Evolutionary conservation across 2,888 invertebrate genomes (phyloP).

Genomic region (Chorisops tibialis): DNA sequence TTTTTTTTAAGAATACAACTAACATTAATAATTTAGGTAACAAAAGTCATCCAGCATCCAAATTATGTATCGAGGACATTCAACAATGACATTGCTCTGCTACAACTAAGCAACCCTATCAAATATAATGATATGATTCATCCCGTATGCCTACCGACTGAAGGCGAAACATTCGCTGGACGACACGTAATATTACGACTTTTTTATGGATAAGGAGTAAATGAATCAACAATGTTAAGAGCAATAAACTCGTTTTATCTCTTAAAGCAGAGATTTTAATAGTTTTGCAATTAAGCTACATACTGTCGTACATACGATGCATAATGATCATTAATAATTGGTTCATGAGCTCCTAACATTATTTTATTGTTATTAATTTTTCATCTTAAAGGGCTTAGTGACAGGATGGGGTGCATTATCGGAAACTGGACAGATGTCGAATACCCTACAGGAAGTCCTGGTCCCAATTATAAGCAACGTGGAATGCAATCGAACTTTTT

Average conservation of each 20-base stretch:
- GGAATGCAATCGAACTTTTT: conserved; percentile 48
- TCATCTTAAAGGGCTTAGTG: conserved; percentile 56
- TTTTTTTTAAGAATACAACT: neutral
- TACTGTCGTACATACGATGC: too few relatives aligned
- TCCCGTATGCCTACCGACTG: conserved; percentile 74
- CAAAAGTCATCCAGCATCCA: conserved; percentile 56
- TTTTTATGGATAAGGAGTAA: too few relatives aligned
- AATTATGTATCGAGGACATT: conserved; percentile 71
- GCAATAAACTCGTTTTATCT: too few relatives aligned
- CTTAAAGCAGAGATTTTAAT: too few relatives aligned
- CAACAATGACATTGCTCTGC: conserved; percentile 79
- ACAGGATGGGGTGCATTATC: conserved; percentile 77
- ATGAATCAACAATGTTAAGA: too few relatives aligned
- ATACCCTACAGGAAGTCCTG: conserved; percentile 68
- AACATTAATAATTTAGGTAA: neutral
- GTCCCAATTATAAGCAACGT: conserved; percentile 70
- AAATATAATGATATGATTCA: conserved; percentile 59
- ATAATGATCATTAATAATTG: too few relatives aligned
- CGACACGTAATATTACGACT: conserved; percentile 36
- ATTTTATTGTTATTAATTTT: conserved; percentile 46
- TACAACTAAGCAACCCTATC: conserved; percentile 63
- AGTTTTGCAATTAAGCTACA: too few relatives aligned
- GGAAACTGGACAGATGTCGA: conserved; percentile 68
- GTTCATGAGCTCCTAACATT: too few relatives aligned
- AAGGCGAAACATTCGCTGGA: conserved; percentile 47